Base-by-base conservation (phyloP, 2,888 invertebrate species). In the Campopleginae sp. region DNA sequence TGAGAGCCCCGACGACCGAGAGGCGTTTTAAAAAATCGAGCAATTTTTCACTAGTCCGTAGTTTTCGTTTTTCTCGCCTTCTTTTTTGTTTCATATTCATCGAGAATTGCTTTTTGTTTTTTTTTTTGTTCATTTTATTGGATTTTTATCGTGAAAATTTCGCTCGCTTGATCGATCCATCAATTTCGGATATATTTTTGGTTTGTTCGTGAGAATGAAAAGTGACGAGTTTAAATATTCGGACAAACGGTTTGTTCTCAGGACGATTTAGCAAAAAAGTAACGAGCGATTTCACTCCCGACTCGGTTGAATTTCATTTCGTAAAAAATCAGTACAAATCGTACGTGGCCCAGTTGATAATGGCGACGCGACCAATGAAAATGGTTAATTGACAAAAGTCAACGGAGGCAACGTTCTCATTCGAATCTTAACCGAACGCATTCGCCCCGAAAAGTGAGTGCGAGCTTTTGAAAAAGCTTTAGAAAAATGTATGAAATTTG, bases 251-350 rank as follows among this genome's bases (percentile, higher is more conserved):
- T 76, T 23, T 72, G 10, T 61, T 54, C 19, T 61, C 68, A 74
- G 78, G 81, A 81, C 78, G 81, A 81, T 81, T 78, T 77, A 81
- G 84, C 84, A 78, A 80, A 31, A 65, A 81, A 61, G 51, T 77
- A 54, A 61, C 68, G 68, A 84, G 76, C 80, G 44, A 80, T 84
- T 81, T 72, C 77, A 77, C 80, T 38, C 38, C 63, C 74, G 80
- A 77, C 61, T 48, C 58, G 44, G 19, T 19, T 70, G 38, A 70
- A 61, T 58, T 54, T 1, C 19, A 58, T 31, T 14, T 27, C 27
- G 33, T 23, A 17, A 42, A 42, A 61, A 78, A 70, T 31, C 58
- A 27, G 48, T 42, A 77, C 38, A 77, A 51, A 76, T 76, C 38
- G 38, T 10, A 7, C n/a, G n/a, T 77, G 72, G 82, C 65, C 77